Evolutionary conservation across 2,797 vertebrate genomes (phyloP).

Genomic region (Semotilus atromaculatus): DNA sequence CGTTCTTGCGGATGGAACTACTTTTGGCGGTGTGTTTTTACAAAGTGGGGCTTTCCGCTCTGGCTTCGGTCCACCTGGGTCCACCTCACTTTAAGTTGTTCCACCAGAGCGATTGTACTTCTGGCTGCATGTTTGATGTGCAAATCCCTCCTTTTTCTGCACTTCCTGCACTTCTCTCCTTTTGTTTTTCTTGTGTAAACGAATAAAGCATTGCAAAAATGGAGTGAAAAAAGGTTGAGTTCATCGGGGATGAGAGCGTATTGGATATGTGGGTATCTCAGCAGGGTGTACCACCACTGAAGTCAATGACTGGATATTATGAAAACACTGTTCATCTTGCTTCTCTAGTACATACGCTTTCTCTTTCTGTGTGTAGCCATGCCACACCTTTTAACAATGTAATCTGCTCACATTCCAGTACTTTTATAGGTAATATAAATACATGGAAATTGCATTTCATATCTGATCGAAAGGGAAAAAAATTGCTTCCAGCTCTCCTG

Average conservation of each 20-base stretch:
- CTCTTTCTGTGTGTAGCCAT: not conserved
- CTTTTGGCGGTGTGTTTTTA: conserved; percentile 31
- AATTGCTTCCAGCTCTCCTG: not conserved
- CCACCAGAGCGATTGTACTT: conserved; percentile 29
- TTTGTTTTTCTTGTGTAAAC: conserved; percentile 55
- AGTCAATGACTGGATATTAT: conserved; percentile 45
- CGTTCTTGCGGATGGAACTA: not conserved
- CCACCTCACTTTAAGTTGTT: conserved; percentile 44
- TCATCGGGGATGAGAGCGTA: conserved; percentile 44
- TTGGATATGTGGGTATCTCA: conserved; percentile 54
- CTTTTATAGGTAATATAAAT: conserved; percentile 32
- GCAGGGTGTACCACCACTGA: conserved; percentile 53
- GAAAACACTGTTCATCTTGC: conserved; percentile 32
- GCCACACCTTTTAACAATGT: conserved; percentile 25
- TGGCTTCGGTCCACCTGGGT: conserved; percentile 34
- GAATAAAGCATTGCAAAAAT: conserved; percentile 38
- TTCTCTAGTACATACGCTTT: conserved; percentile 6
- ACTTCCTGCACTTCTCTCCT: conserved; percentile 53
- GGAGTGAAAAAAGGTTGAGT: conserved; percentile 16
- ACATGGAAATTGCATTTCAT: conserved; percentile 37
- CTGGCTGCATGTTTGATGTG: conserved; percentile 59
- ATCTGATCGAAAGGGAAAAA: conserved; percentile 35
- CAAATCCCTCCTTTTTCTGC: conserved; percentile 54
- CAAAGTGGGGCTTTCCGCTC: conserved; percentile 37
- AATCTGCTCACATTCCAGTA: conserved; percentile 17